Conservation (phyloP, 2,888 invertebrate genomes). For the Drosophila pullipes region DNA sequence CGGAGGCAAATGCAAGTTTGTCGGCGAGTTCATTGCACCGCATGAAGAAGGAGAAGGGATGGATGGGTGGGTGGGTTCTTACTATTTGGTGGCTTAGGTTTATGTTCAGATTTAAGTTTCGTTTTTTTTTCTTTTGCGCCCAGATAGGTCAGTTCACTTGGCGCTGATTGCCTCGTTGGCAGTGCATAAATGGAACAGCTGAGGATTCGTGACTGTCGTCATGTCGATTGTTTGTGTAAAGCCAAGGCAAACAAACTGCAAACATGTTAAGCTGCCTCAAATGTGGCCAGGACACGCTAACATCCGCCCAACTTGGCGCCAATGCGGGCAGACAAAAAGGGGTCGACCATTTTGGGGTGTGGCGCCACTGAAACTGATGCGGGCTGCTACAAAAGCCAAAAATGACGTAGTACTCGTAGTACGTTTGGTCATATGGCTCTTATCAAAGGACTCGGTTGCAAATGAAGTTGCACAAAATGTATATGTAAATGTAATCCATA, state of each 20-base stretch:
- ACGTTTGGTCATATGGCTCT: constrained; percentile 17
- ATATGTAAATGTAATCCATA: constrained; percentile 8
- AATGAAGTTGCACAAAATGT: constrained; percentile 13
- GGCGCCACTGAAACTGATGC: constrained; percentile 39
- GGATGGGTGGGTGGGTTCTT: neutral
- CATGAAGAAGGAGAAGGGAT: neutral
- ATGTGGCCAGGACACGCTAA: constrained; percentile 72
- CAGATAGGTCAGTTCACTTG: constrained; percentile 59
- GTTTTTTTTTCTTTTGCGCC: neutral
- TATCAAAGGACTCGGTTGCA: constrained; percentile 36
- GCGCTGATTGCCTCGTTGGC: constrained; percentile 44
- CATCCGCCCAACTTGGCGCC: constrained; percentile 66
- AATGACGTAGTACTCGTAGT: constrained; percentile 3
- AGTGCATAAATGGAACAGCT: constrained; percentile 40
- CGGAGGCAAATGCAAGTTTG: constrained; percentile 11
- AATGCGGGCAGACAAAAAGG: constrained; percentile 55
- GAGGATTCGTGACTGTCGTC: constrained; percentile 29
- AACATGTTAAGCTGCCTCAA: constrained; percentile 47
- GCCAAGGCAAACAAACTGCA: constrained; percentile 33
- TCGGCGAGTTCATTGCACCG: constrained; percentile 54
- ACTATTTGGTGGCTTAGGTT: constrained; percentile 6
- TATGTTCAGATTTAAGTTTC: neutral
- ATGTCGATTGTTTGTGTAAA: constrained; percentile 32
- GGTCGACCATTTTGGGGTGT: constrained; percentile 24
- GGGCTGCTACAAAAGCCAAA: constrained; percentile 12